A percentile compares a stretch with the other conserved stretches of the same genome.
Evolutionary conservation across 2,888 invertebrate species (phyloP).

Genomic region (Rhopalosiphum nymphaeae): DNA sequence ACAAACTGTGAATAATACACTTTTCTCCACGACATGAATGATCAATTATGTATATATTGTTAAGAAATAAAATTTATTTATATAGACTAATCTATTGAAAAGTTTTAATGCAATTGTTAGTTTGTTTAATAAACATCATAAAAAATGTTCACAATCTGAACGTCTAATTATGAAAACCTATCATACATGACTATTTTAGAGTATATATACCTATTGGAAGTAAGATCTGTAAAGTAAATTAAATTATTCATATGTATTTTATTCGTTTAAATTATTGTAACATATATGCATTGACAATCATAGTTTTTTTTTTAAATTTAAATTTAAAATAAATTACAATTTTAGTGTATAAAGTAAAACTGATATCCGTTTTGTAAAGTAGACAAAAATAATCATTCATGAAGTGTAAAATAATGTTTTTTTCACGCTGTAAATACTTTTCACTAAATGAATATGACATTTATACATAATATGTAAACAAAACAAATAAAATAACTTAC

Average conservation of each 20-base stretch:
- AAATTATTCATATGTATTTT: not conserved
- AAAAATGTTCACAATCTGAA: not conserved
- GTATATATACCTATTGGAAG: not conserved
- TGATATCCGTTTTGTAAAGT: not conserved
- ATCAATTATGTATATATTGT: not conserved
- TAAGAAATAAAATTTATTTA: not conserved
- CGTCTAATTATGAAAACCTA: not conserved
- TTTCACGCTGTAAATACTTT: not conserved
- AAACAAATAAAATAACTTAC: constrained; percentile 56
- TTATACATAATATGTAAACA: constrained; percentile 34
- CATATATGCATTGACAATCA: not conserved
- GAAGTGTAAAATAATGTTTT: not conserved
- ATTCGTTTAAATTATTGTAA: not conserved
- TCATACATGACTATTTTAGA: not conserved
- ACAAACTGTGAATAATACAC: not conserved
- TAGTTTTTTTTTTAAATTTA: not conserved
- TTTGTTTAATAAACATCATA: not conserved
- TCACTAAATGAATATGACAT: not conserved
- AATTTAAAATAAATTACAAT: not conserved
- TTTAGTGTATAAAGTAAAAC: not conserved
- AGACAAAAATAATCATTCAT: not conserved
- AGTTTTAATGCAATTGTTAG: not conserved
- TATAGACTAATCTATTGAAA: not conserved
- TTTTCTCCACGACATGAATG: not conserved
- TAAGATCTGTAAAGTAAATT: not conserved